Base-by-base conservation (phyloP, 2,888 invertebrate genomes). In the Carabus problematicus region DNA sequence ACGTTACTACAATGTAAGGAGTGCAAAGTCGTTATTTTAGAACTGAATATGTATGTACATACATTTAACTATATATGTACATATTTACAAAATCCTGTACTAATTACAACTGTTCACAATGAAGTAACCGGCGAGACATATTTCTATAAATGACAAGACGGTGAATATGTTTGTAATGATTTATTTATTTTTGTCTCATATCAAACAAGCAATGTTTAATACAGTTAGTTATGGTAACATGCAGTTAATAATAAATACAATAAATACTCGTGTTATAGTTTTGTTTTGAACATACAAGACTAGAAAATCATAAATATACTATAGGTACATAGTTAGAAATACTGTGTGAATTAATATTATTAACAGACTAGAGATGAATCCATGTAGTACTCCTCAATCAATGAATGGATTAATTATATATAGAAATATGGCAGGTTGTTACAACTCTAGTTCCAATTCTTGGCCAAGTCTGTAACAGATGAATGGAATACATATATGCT, bases 291-390 rank as follows among this genome's bases (percentile, higher is more conserved):
- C 64, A 29, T 64, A 66, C 59, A 58, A 66, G 66, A 66, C 66
- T 66, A 66, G 66, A 66, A 56, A 66, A 40, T 63, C 29, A 52
- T 18, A 52, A n/a, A 52, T 52, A 47, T 52, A 14, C 3, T 52
- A 16, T 18, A 14, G 12, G 55, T 9, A 14, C 52, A 55, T 19
- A n/a, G 55, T 56, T 56, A 12, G 63, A 63, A 63, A 43, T 47
- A 45, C 45, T 60, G 60, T 60, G 60, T 39, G 12, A 64, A 19
- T 64, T 4, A 11, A 52, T 52, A 52, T 14, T 16, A 54, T 41
- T 16, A 56, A 66, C 7, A 12, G 66, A 66, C 66, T 66, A 66
- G 66, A 58, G n/a, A n/a, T n/a, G n/a, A n/a, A n/a, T n/a, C n/a
- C n/a, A n/a, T n/a, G n/a, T n/a, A n/a, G n/a, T n/a, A n/a, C n/a